A percentile compares a stretch with the other conserved stretches of the same genome.
These are phyloP conservation scores for Leucosticte australis DNA, from an alignment of 2,113 vertebrate species.

Conservation along the genomic window DNA sequence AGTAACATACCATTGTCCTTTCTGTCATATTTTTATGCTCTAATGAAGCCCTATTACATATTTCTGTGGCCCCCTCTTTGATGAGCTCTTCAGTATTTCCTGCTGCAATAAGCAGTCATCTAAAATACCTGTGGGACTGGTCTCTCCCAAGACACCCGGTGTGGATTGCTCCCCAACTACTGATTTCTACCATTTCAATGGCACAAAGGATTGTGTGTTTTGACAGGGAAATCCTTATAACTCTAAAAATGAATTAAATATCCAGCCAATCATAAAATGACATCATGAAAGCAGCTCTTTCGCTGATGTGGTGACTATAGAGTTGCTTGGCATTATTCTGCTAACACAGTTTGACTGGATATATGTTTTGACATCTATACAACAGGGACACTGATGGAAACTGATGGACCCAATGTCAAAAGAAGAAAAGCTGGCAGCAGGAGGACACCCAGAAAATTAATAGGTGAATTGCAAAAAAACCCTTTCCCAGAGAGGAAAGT, in stretches of 20 bases:
- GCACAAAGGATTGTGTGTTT: neutral
- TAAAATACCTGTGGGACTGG: neutral
- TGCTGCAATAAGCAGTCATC: neutral
- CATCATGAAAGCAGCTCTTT: neutral
- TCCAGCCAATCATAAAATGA: neutral
- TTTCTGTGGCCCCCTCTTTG: neutral
- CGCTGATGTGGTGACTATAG: neutral
- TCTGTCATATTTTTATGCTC: neutral
- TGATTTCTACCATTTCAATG: neutral
- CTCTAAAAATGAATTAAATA: conserved; percentile 17
- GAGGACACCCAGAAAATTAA: conserved; percentile 26
- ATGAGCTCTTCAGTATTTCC: neutral
- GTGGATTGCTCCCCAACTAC: neutral
- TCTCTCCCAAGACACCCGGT: neutral
- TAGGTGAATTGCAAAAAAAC: neutral
- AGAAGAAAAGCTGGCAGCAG: neutral
- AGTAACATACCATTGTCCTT: neutral
- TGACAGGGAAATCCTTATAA: neutral
- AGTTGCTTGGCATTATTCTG: conserved; percentile 1
- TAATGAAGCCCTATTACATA: neutral
- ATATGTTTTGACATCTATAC: conserved; percentile 19
- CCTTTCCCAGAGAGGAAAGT: neutral
- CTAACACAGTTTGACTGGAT: conserved; percentile 10
- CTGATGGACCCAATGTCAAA: conserved; percentile 23
- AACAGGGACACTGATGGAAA: conserved; percentile 21